Conservation (phyloP, 2,113 vertebrate genomes). For the Erinaceus europaeus region DNA sequence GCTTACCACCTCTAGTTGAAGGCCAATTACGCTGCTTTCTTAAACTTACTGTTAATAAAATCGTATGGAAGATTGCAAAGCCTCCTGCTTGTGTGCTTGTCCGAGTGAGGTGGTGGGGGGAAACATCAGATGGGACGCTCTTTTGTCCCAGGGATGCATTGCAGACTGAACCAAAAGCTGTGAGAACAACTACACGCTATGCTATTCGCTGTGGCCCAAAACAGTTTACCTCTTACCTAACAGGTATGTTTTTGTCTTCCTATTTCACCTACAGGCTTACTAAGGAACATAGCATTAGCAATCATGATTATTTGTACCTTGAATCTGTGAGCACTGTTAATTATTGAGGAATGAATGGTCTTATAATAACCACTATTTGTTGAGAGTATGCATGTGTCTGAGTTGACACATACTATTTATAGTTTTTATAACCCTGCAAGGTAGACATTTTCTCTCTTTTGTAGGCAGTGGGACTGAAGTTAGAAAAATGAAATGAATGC, state of each 20-base stretch:
- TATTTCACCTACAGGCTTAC: neutral
- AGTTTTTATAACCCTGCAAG: neutral
- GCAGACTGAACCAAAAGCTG: conserved; percentile 80
- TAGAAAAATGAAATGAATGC: conserved; percentile 10
- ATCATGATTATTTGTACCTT: neutral
- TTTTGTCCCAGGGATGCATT: conserved; percentile 85
- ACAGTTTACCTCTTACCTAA: conserved; percentile 92
- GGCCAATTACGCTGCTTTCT: conserved; percentile 93
- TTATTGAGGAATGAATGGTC: conserved; percentile 7
- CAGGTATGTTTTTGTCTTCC: conserved; percentile 82
- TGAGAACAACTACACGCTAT: conserved; percentile 88
- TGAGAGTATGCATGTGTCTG: neutral
- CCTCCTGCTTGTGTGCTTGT: conserved; percentile 82
- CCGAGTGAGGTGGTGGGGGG: conserved; percentile 95
- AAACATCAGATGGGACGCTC: conserved; percentile 88
- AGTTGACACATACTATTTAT: conserved; percentile 14
- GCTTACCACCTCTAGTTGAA: conserved; percentile 93
- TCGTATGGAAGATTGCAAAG: conserved; percentile 87
- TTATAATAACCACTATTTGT: neutral
- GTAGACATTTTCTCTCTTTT: neutral
- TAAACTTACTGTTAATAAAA: conserved; percentile 84
- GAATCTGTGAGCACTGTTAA: neutral
- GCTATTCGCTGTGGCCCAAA: conserved; percentile 91
- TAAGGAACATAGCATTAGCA: neutral
- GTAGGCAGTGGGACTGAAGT: neutral